A percentile compares a stretch with the other conserved stretches of the same genome.
Evolutionary conservation across 1,140 invertebrate genomes (phyloP).

Genomic region (Magallana angulata): DNA sequence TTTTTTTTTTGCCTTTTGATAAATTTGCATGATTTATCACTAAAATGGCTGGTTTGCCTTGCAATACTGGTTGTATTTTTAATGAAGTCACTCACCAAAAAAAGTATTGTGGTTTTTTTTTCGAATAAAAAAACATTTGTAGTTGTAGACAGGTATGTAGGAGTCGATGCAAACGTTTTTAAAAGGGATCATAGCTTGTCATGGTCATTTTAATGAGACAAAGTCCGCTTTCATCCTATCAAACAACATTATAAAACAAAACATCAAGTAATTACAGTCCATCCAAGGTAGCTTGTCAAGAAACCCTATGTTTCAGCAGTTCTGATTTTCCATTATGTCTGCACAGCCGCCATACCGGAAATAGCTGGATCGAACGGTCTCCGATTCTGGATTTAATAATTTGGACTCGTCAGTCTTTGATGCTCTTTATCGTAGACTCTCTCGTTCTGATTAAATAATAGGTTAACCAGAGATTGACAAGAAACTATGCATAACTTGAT

Average conservation of each 20-base stretch:
- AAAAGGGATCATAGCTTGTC: no score
- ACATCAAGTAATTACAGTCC: background rate
- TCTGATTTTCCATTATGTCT: background rate
- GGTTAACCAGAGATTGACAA: background rate
- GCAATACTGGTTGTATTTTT: no score
- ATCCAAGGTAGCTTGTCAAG: background rate
- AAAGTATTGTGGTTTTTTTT: no score
- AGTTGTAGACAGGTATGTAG: no score
- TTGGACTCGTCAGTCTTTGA: constrained; percentile 5
- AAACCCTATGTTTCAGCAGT: background rate
- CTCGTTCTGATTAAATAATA: constrained; percentile 6
- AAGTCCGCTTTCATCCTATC: constrained; percentile 40
- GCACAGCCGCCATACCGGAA: background rate
- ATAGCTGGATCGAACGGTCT: background rate
- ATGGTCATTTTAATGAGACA: no score
- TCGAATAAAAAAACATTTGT: no score
- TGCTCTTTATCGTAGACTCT: constrained; percentile 4
- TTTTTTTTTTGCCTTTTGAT: no score
- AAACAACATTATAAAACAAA: background rate
- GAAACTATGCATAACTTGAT: background rate
- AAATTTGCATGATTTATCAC: no score
- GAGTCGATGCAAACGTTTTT: no score
- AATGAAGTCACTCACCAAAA: no score
- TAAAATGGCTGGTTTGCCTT: no score
- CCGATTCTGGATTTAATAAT: constrained; percentile 17